Conservation (phyloP, 2,797 vertebrate species). For the Catostomus latipinnis region DNA sequence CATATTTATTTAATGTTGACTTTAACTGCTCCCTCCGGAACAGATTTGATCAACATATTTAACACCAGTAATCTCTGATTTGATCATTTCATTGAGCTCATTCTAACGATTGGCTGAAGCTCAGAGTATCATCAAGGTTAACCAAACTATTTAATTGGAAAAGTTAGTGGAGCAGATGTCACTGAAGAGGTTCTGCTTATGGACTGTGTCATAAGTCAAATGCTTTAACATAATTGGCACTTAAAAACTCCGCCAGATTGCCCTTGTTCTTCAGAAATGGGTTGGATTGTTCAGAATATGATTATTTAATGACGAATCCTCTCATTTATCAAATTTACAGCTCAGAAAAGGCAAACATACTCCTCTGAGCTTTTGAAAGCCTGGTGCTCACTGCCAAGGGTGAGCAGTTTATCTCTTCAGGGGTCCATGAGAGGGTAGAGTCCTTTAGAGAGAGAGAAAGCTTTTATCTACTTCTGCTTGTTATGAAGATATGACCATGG, state of each 20-base stretch:
- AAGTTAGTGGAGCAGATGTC: constrained; percentile 25
- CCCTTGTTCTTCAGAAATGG: constrained; percentile 69
- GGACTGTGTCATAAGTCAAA: constrained; percentile 58
- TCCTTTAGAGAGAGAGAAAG: constrained; percentile 38
- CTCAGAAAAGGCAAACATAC: constrained; percentile 69
- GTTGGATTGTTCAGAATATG: constrained; percentile 76
- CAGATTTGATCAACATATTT: constrained; percentile 4
- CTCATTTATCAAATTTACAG: constrained; percentile 77
- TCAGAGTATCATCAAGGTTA: not conserved
- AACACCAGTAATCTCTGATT: constrained; percentile 13
- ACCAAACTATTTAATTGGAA: constrained; percentile 32
- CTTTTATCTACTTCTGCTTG: constrained; percentile 44
- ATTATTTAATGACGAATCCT: constrained; percentile 66
- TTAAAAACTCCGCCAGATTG: constrained; percentile 68
- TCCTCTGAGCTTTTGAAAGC: constrained; percentile 62
- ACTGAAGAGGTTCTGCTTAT: constrained; percentile 46
- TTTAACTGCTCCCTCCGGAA: not conserved
- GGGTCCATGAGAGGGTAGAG: constrained; percentile 42
- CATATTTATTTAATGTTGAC: not conserved
- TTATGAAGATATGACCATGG: constrained; percentile 52
- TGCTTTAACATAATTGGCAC: constrained; percentile 66
- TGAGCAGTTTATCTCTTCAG: constrained; percentile 68
- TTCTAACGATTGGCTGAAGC: constrained; percentile 31
- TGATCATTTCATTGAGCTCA: not conserved
- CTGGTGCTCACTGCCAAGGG: constrained; percentile 62